phyloP scores from a whole-genome alignment of 2,113 vertebrate genomes.

The Danionella cerebrum region DNA sequence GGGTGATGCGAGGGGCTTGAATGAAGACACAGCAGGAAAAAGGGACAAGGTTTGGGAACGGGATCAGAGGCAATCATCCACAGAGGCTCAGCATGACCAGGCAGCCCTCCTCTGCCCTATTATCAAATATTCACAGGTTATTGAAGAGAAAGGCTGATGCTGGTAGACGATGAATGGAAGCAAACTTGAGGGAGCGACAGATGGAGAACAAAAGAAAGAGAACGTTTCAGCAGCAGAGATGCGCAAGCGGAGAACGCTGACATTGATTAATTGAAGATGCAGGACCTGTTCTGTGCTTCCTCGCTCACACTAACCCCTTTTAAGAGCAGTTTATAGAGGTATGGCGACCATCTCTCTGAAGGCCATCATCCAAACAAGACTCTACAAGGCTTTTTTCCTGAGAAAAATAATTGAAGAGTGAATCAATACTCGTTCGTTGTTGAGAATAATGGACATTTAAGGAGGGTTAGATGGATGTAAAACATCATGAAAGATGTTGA shows the following conservation, averaged over 20 bases:
- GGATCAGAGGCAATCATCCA: conserved; percentile 1
- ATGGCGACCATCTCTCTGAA: no score
- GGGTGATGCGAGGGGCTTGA: neutral
- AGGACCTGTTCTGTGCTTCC: neutral
- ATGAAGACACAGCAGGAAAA: neutral
- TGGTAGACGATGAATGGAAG: neutral
- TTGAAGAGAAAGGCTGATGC: neutral
- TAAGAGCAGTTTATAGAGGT: neutral
- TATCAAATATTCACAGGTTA: conserved; percentile 8
- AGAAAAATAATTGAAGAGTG: neutral
- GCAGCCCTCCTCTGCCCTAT: neutral
- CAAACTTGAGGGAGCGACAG: neutral
- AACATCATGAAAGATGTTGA: no score
- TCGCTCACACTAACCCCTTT: neutral
- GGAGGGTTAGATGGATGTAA: no score
- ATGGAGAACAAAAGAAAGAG: neutral
- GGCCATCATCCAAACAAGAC: no score
- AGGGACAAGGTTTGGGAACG: neutral
- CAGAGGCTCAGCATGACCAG: neutral
- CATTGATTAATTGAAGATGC: conserved; percentile 23
- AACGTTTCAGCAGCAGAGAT: neutral
- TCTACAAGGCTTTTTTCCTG: no score
- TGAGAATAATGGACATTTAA: no score
- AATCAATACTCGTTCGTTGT: neutral
- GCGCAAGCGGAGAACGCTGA: neutral